Base-by-base conservation (phyloP, 2,888 invertebrate genomes). In the Teleiodes luculella region DNA sequence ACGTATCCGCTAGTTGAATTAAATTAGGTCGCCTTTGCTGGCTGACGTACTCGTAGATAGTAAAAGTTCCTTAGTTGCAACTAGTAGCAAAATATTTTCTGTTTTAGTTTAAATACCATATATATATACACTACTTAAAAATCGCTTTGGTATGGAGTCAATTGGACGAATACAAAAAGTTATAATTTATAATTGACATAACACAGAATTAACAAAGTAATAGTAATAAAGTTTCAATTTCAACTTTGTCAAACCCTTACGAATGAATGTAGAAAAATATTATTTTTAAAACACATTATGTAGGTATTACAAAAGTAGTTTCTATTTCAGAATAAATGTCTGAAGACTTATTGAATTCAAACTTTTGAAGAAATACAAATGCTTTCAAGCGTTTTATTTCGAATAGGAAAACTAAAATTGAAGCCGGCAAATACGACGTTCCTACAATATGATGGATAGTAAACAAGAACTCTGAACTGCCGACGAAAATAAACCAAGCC, bases 391-490 rank as follows among this genome's bases (percentile, higher is more conserved):
- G 31, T 52, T 56, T 56, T 53, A 56, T 56, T 56, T 53, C 49
- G 45, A 53, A 56, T 50, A 56, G 24, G 20, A 62, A 65, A 76
- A 72, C 72, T 75, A 74, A 74, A 49, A 77, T 75, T 74, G 71
- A 76, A 75, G 71, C 58, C 67, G 70, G 70, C 74, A 76, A 78
- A 74, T 73, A 76, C 66, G 64, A 68, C 66, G 67, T 71, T 70
- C 76, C 74, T 76, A 80, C 78, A 78, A 77, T 80, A 80, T 82
- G 80, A 80, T 80, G 77, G 78, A 82, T 79, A 74, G 78, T 49
- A 49, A 47, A 47, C 77, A 81, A 78, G 78, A 77, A 81, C 35
- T 5, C 3, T 16, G 70, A 76, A 78, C 72, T 73, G 68, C 67
- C 72, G 76, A 78, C 80, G 66, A 74, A 83, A 85, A 86, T 82